Base-by-base conservation (phyloP, 1,140 invertebrate species). In the Drosophila parabipectinata region DNA sequence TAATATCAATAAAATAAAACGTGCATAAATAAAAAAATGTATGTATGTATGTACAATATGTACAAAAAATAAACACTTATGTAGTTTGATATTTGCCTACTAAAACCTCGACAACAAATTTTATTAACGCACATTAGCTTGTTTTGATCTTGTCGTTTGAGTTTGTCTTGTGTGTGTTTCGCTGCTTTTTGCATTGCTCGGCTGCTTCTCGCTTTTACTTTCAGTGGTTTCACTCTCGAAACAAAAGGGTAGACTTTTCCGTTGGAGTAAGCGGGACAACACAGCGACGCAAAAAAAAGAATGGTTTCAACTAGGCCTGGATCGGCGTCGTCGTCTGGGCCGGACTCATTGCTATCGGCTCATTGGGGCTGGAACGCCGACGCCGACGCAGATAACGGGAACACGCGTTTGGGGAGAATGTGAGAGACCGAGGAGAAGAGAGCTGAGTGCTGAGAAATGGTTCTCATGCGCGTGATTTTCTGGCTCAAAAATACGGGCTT, bases 401-500 rank as follows among this genome's bases (percentile, higher is more conserved):
- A 88, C 52, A 59, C 74, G 64, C 53, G 10, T 12, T 37, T 37
- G 34, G 52, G 34, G 34, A 54, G 60, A 68, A 51, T 26, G 47
- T 5, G 41, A 53, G 68, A 67, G 74, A 62, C 45, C 26, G 14
- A 24, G 61, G 66, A 64, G 51, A 34, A 41, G 45, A 41, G 44
- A 47, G 18, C 44, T 7, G n/a, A 21, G 2, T 9, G 18, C 62
- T 56, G 62, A 39, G 41, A 44, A 45, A 30, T 53, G 64, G 66
- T 51, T 69, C 62, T 69, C 76, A 79, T 79, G 79, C 83, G 79
- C 83, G 84, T 87, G 82, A 88, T 83, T 88, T 83, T 79, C 56
- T 87, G 83, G 82, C 79, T 87, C 80, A 78, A 69, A 74, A 83
- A 85, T 85, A 82, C 81, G 82, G 81, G 81, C 81, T 87, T 75